These are phyloP conservation scores for Microtus oregoni DNA, from an alignment of 2,113 vertebrate species.

Conservation along the genomic window DNA sequence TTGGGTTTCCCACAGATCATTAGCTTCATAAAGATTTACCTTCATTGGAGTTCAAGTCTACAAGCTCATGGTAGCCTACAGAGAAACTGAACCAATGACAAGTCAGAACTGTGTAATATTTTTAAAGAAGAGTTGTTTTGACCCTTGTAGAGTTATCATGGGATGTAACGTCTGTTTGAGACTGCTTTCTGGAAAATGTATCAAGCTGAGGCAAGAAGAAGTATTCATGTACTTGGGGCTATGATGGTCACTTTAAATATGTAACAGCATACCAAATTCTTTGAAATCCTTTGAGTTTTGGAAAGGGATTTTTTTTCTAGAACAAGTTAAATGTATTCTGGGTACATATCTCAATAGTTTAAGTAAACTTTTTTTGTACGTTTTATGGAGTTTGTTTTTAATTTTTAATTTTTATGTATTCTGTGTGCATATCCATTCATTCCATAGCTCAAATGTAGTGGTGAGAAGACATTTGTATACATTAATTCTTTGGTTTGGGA, in stretches of 20 bases:
- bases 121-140: not conserved
- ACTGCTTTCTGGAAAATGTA: not conserved
- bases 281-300: not conserved
- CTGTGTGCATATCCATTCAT: not conserved
- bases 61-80: not conserved
- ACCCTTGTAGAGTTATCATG: not conserved
- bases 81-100: not conserved
- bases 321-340: slow-evolving; percentile 12
- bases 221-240: not conserved
- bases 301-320: not conserved
- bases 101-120: not conserved
- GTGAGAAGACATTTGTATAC: not conserved
- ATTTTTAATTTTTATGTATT: not conserved
- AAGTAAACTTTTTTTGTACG: not conserved
- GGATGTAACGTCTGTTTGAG: not conserved
- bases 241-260: slow-evolving; percentile 25
- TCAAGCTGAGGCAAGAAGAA: not conserved
- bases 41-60: not conserved
- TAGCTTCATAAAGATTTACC: slow-evolving; percentile 5
- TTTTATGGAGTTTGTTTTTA: not conserved
- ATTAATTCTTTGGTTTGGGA: not conserved
- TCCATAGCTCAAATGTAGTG: not conserved
- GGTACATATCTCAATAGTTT: not conserved
- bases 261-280: not conserved
- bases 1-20: not conserved